Conservation (phyloP, 2,888 invertebrate species). For the Oxyscelio sp. region DNA sequence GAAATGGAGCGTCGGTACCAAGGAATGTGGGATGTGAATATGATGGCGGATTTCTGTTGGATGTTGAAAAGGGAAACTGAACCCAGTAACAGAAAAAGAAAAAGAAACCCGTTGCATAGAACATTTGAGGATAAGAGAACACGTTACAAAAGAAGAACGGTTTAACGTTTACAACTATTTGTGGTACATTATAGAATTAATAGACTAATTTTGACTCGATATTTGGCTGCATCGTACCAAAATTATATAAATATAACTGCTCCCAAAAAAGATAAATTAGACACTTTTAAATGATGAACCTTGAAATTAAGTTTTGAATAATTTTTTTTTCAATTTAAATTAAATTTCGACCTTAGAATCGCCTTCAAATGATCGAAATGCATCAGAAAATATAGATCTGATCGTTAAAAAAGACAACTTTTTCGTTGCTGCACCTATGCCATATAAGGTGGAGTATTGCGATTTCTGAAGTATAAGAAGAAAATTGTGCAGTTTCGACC, state of each 20-base stretch:
- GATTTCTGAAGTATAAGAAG: neutral
- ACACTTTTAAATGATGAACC: conserved; percentile 19
- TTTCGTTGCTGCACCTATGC: neutral
- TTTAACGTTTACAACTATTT: conserved; percentile 2
- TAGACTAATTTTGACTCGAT: conserved; percentile 14
- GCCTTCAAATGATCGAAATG: conserved; percentile 5
- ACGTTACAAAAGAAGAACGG: conserved; percentile 13
- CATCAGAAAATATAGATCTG: neutral
- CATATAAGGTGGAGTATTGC: neutral
- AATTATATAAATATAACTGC: conserved; percentile 17
- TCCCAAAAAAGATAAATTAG: conserved; percentile 14
- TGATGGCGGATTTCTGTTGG: too few relatives aligned
- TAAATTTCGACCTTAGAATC: conserved; percentile 12
- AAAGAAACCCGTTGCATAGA: conserved; percentile 17
- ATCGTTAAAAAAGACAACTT: conserved; percentile 6
- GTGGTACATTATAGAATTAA: conserved; percentile 12
- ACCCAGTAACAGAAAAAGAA: too few relatives aligned
- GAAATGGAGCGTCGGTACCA: too few relatives aligned
- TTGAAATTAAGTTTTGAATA: conserved; percentile 19
- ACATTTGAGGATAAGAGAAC: conserved; percentile 6
- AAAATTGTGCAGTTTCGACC: conserved; percentile 2
- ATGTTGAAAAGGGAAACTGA: too few relatives aligned
- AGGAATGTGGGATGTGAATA: too few relatives aligned
- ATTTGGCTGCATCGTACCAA: conserved; percentile 13
- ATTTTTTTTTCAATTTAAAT: conserved; percentile 14